A percentile compares a stretch with the other conserved stretches of the same genome.
Conservation (phyloP, 2,888 invertebrate species). For the Tipula helvola region DNA sequence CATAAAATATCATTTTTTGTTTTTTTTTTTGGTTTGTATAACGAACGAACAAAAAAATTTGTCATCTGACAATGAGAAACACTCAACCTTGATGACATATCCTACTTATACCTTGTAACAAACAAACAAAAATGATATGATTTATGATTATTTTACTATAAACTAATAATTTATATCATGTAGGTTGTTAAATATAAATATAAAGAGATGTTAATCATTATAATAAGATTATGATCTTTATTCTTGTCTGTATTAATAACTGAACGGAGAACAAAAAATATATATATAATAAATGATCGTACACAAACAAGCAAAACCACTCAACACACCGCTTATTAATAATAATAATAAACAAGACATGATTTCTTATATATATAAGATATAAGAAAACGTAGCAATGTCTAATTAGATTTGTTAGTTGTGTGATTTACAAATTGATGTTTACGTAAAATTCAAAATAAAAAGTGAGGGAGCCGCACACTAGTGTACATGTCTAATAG, state of each 20-base stretch:
- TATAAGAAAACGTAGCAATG: no score
- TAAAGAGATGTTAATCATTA: background rate
- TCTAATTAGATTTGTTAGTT: background rate
- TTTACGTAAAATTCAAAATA: background rate
- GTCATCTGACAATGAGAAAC: constrained; percentile 4
- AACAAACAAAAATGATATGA: background rate
- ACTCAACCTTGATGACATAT: constrained; percentile 4
- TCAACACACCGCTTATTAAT: background rate
- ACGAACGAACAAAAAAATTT: background rate
- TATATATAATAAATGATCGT: background rate
- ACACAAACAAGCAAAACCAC: background rate
- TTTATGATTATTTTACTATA: background rate
- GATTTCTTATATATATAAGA: no score
- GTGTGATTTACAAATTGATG: background rate
- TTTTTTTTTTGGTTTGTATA: background rate
- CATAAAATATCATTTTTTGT: background rate
- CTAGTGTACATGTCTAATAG: background rate
- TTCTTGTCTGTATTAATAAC: background rate
- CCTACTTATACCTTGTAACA: background rate
- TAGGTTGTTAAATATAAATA: background rate
- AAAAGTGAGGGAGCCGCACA: background rate
- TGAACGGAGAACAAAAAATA: background rate
- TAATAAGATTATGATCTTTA: background rate
- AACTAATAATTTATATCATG: background rate
- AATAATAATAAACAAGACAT: background rate